A percentile compares a stretch with the other conserved stretches of the same genome.
Conservation (phyloP, 2,797 vertebrate genomes). For the Falco novaeseelandiae region DNA sequence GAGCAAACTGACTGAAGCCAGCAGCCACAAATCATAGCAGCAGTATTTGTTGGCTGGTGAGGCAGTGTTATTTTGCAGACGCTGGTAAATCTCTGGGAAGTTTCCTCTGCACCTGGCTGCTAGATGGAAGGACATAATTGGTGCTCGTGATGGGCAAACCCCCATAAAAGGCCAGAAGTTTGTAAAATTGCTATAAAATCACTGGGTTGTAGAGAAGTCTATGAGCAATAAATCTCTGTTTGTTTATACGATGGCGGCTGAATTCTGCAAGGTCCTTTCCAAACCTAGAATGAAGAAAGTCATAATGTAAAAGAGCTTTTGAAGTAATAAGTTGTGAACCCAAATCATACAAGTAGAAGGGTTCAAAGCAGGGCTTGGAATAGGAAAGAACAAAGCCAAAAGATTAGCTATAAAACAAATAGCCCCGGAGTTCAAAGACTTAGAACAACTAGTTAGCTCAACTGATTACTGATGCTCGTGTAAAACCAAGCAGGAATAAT, state of each 20-base stretch:
- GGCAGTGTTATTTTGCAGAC: background rate
- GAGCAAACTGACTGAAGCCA: background rate
- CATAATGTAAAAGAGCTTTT: background rate
- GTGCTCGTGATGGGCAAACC: background rate
- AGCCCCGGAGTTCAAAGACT: background rate
- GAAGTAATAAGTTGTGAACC: background rate
- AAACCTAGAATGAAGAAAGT: background rate
- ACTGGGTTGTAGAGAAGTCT: background rate
- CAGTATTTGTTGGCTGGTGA: background rate
- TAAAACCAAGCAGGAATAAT: background rate
- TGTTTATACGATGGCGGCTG: background rate
- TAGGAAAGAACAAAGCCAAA: background rate
- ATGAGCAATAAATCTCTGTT: background rate
- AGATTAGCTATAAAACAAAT: background rate
- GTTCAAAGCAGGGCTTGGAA: background rate
- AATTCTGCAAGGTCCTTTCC: background rate
- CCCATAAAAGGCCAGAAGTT: background rate
- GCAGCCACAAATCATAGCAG: slow-evolving; percentile 18
- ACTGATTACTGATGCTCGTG: background rate
- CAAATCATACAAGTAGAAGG: background rate
- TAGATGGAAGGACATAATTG: slow-evolving; percentile 3
- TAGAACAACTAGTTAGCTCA: background rate
- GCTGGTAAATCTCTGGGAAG: slow-evolving; percentile 36
- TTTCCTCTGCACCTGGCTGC: background rate
- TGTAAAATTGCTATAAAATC: slow-evolving; percentile 19